These are phyloP conservation scores for Muscicapa comitata DNA, from an alignment of 2,797 vertebrate species.

Conservation along the genomic window DNA sequence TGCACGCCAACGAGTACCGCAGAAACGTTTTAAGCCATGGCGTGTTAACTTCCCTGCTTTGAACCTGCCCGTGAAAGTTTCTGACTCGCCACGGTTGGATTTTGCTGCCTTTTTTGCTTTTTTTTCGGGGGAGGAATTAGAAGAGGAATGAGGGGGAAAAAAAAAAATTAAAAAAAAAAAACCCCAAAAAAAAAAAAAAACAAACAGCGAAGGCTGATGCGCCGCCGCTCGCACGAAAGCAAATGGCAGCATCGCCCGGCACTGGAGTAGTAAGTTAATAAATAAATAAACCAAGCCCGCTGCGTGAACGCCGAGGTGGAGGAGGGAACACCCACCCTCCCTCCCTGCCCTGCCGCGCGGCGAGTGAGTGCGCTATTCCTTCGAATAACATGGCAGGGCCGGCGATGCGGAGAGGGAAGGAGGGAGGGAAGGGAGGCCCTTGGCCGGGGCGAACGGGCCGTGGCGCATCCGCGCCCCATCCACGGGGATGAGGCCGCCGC, in stretches of 20 bases:
- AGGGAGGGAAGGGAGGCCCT: neutral
- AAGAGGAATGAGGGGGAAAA: too few relatives aligned
- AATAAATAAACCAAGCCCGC: neutral
- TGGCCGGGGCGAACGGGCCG: neutral
- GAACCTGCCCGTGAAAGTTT: neutral
- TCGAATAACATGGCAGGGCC: neutral
- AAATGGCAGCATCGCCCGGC: slow-evolving; percentile 68
- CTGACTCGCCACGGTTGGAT: neutral
- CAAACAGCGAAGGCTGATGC: neutral
- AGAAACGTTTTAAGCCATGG: neutral
- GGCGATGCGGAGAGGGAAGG: neutral
- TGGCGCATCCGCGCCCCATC: neutral
- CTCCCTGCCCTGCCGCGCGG: neutral
- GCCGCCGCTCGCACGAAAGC: slow-evolving; percentile 21
- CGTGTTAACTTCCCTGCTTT: neutral
- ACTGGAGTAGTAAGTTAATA: slow-evolving; percentile 49
- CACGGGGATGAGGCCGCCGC: neutral
- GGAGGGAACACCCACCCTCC: neutral
- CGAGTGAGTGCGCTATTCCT: neutral
- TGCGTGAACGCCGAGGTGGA: slow-evolving; percentile 19
- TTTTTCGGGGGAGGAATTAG: too few relatives aligned
- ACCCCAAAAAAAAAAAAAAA: too few relatives aligned
- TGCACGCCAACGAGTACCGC: neutral
- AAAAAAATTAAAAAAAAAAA: too few relatives aligned
- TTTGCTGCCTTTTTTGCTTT: too few relatives aligned